Evolutionary conservation across 2,113 vertebrate species (phyloP).

Genomic region (Bubo scandiacus): DNA sequence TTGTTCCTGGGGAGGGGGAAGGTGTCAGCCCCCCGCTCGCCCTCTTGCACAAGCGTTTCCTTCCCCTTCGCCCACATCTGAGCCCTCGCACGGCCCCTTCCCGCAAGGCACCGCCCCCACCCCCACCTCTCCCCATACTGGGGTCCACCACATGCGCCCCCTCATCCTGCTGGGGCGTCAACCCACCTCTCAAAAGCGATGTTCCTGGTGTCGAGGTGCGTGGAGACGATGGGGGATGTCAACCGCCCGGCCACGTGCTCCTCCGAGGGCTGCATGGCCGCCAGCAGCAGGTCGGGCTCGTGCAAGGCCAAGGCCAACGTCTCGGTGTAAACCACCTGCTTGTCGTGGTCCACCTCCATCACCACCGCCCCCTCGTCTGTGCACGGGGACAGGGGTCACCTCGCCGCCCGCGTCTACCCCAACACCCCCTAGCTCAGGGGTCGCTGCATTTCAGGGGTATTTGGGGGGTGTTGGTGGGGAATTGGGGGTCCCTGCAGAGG

Average conservation of each 20-base stretch:
- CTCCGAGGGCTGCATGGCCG: conserved; percentile 90
- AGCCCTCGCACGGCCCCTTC: rapidly evolving
- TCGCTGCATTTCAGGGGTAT: not conserved
- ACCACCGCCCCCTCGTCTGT: conserved; percentile 90
- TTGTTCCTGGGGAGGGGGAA: conserved; percentile 83
- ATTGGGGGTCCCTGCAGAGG: not conserved
- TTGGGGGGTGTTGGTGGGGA: not conserved
- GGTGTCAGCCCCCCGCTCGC: not conserved
- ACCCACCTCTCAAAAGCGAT: conserved; percentile 92
- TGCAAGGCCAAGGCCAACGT: conserved; percentile 83
- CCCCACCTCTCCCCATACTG: too few species aligned
- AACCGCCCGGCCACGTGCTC: conserved; percentile 91
- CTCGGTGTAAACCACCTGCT: conserved; percentile 94
- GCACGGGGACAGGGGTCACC: rapidly evolving
- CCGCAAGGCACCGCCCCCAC: too few species aligned
- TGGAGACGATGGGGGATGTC: conserved; percentile 92
- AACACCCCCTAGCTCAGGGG: rapidly evolving
- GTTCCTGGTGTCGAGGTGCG: conserved; percentile 93
- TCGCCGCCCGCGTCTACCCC: not conserved
- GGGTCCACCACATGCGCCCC: rapidly evolving
- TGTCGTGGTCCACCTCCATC: conserved; percentile 97
- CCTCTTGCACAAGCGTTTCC: not conserved
- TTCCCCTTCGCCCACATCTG: rapidly evolving
- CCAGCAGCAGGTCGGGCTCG: conserved; percentile 86
- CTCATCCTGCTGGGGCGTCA: too few species aligned